These are phyloP conservation scores for Diarsia brunnea DNA, from an alignment of 2,888 invertebrate genomes.

Conservation along the genomic window DNA sequence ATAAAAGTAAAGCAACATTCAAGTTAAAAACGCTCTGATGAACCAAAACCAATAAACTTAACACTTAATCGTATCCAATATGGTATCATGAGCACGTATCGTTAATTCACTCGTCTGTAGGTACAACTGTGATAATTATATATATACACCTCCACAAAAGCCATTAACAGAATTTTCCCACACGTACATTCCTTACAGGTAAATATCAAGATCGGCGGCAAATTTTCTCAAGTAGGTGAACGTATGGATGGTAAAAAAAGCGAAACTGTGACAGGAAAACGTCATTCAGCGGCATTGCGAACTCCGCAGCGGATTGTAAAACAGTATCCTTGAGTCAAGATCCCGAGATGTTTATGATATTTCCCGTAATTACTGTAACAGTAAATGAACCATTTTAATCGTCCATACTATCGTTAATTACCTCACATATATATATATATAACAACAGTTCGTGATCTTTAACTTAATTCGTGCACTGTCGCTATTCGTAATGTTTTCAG, in stretches of 20 bases:
- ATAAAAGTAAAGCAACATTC: neutral
- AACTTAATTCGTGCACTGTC: conserved; percentile 61
- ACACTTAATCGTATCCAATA: conserved; percentile 17
- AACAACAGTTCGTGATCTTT: conserved; percentile 64
- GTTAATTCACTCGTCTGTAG: conserved; percentile 9
- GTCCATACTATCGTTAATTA: conserved; percentile 77
- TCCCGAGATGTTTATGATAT: conserved; percentile 83
- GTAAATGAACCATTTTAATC: conserved; percentile 80
- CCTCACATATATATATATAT: conserved; percentile 62
- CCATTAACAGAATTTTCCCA: conserved; percentile 56
- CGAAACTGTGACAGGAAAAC: conserved; percentile 82
- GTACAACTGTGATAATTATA: conserved; percentile 41
- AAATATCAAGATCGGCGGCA: conserved; percentile 62
- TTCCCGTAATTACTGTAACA: conserved; percentile 87
- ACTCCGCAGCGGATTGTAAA: conserved; percentile 72
- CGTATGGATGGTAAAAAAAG: conserved; percentile 68
- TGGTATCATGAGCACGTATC: conserved; percentile 25
- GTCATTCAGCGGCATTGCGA: conserved; percentile 75
- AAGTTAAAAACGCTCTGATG: neutral
- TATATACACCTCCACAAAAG: conserved; percentile 51
- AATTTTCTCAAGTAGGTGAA: conserved; percentile 62
- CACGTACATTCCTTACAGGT: conserved; percentile 44
- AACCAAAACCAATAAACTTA: conserved; percentile 16
- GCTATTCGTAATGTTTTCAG: conserved; percentile 60
- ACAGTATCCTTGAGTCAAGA: conserved; percentile 76